Conservation (phyloP, 35 echinoderm and acorn worm species). For the Apostichopus parvimensis region DNA sequence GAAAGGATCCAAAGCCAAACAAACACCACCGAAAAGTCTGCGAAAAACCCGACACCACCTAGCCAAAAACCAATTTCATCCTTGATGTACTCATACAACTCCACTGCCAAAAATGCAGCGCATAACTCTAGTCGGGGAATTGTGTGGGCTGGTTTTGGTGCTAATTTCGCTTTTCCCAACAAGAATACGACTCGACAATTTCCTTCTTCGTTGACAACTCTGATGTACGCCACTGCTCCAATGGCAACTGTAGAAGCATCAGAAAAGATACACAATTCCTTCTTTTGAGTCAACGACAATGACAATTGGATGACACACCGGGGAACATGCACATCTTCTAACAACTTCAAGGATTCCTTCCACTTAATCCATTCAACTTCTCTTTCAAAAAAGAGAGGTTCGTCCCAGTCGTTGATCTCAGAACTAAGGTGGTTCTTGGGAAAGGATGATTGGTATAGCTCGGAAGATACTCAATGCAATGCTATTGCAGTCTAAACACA, state of each 20-base stretch:
- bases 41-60: constrained; percentile 16
- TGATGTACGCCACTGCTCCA: constrained; percentile 51
- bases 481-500: too few species aligned
- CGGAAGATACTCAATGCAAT: too few species aligned
- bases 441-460: too few species aligned
- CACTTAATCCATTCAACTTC: constrained; percentile 31
- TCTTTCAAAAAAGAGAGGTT: constrained; percentile 23
- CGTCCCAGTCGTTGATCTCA: constrained; percentile 56
- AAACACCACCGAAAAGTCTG: constrained; percentile 67
- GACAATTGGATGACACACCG: constrained; percentile 3
- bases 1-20: constrained; percentile 60
- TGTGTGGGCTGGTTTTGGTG: constrained; percentile 50
- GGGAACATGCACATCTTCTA: constrained; percentile 25
- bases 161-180: constrained; percentile 38
- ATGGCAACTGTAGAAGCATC: constrained; percentile 42
- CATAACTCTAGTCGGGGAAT: constrained; percentile 74
- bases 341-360: background rate
- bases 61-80: too few species aligned
- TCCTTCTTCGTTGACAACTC: constrained; percentile 11
- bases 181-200: constrained; percentile 29
- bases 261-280: constrained; percentile 48
- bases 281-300: background rate
- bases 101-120: constrained; percentile 68
- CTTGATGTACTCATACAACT: background rate
- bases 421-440: constrained; percentile 14